A percentile compares a stretch with the other conserved stretches of the same genome.
Conservation (phyloP, 2,113 vertebrate species). For the Alethe castanea region DNA sequence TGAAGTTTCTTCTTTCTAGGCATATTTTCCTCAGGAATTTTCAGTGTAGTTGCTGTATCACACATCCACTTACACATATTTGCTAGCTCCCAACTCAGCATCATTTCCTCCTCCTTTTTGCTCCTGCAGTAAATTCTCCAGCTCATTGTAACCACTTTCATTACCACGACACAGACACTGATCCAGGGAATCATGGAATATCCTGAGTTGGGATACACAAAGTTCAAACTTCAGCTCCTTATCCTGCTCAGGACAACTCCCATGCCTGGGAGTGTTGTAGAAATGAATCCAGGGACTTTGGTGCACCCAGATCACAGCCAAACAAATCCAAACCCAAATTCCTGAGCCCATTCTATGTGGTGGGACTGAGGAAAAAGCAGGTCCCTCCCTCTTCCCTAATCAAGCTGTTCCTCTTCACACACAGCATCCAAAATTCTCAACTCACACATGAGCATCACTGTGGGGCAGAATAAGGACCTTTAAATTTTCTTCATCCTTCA, state of each 20-base stretch:
- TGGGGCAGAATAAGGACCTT: background rate
- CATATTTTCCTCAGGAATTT: background rate
- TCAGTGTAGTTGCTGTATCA: background rate
- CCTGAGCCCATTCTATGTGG: too few relatives aligned
- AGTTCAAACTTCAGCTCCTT: background rate
- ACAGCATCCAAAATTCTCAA: background rate
- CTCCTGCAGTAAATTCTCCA: background rate
- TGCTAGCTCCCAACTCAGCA: background rate
- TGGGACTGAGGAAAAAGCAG: too few relatives aligned
- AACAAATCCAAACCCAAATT: background rate
- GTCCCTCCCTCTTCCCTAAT: background rate
- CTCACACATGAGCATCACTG: fast-evolving
- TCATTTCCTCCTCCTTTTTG: background rate
- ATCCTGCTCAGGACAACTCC: background rate
- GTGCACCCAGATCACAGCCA: background rate
- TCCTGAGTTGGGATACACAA: background rate
- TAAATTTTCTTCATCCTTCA: background rate
- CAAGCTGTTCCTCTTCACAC: too few relatives aligned
- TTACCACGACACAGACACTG: fast-evolving
- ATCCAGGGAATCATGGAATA: background rate
- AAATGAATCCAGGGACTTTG: background rate
- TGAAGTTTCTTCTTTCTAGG: background rate
- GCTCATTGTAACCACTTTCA: background rate
- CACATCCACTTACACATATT: fast-evolving
- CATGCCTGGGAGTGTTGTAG: fast-evolving